Evolutionary conservation across 1,140 invertebrate species (phyloP), one percentile per base, ranked within the genome.

Genomic region (Bradysia coprophila): DNA sequence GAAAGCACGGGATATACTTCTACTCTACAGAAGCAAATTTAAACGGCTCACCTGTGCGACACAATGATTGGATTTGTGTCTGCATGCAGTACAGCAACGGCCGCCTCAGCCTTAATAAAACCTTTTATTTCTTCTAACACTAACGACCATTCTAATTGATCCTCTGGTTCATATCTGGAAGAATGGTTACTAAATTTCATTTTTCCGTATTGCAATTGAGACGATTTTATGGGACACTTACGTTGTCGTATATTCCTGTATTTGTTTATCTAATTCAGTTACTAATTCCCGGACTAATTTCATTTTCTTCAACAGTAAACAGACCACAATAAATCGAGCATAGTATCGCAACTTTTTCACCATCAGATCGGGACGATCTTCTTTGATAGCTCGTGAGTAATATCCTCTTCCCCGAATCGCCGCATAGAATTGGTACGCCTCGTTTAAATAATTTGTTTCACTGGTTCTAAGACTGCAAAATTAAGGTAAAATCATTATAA

Each of bases 311-410:
- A 95, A 69, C 50, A 96, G 69, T 45, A 97, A 71, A 65, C 90
- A 94, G 13, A 96, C 92, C 20, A 96, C 90, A 52, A 96, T 96
- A 61, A 94, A 98, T 40, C 93, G 72, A 18, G 92, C 92, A 63
- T 95, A 96, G 57, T 94, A 98, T 39, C 93, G 71, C 18, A 97
- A 65, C 63, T 97, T 97, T 63, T 98, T 98, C 36, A 98, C 89
- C 87, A 96, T 94, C 45, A 98, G 63, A 59, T 96, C 92, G 46
- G 87, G 88, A 55, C 85, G 80, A 64, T 94, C 88, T 61, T 95
- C 91, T 61, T 93, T 92, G 41, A 77, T 79, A 0, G 89, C 89
- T 54, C 90, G 76, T 33, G 88, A 92, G 58, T 96, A 98, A 59
- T 97, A 98, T 3, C 84, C 86, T 52, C 93, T 67, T 38, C 85